Conservation (phyloP, 92 coral and sea anemone genomes). For the Micromussa lordhowensis region DNA sequence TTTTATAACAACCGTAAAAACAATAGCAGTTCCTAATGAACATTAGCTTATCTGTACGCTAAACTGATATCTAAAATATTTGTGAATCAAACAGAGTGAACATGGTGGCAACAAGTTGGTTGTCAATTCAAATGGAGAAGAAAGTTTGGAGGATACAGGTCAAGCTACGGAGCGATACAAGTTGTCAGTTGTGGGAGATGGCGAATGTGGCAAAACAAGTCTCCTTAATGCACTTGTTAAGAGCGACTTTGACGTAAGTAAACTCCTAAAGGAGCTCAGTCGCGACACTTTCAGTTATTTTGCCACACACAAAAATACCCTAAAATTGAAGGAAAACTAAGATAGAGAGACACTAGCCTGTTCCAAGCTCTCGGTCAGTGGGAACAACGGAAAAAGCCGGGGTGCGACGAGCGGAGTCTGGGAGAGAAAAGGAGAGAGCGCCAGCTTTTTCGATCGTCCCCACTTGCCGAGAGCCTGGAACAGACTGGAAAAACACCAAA, state of each 20-base stretch:
- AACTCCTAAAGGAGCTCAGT: background rate
- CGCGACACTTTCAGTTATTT: too few relatives aligned
- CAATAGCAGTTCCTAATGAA: background rate
- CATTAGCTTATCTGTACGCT: background rate
- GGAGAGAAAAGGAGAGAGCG: too few relatives aligned
- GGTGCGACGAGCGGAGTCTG: too few relatives aligned
- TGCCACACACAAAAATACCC: too few relatives aligned
- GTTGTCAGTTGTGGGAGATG: slow-evolving; percentile 92
- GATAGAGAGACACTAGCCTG: too few relatives aligned
- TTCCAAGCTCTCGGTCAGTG: too few relatives aligned
- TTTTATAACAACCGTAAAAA: too few relatives aligned
- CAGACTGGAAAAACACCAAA: too few relatives aligned
- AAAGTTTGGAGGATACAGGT: slow-evolving; percentile 19
- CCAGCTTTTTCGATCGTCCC: too few relatives aligned
- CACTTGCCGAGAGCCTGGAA: too few relatives aligned
- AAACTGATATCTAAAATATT: background rate
- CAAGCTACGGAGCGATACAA: slow-evolving; percentile 84
- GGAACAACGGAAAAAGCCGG: too few relatives aligned
- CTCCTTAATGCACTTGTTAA: slow-evolving; percentile 91
- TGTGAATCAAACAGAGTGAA: slow-evolving; percentile 7
- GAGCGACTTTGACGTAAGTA: slow-evolving; percentile 92
- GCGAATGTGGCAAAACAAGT: slow-evolving; percentile 90
- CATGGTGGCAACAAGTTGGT: background rate
- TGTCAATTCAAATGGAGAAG: background rate
- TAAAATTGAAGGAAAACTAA: too few relatives aligned